Conservation (phyloP, 2,888 invertebrate genomes). For the Ectropis crepuscularia region DNA sequence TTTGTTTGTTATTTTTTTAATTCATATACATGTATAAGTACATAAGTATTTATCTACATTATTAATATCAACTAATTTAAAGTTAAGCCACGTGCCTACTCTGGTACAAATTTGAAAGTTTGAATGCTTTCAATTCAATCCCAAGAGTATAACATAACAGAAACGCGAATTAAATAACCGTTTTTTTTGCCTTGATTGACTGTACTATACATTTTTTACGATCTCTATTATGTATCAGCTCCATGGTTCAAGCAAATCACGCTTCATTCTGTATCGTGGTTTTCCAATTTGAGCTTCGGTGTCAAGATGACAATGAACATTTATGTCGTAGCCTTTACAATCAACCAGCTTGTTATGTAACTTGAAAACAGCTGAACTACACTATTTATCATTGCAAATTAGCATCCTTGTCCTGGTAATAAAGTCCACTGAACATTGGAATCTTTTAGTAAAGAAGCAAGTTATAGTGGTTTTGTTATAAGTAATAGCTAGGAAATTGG, state of each 20-base stretch:
- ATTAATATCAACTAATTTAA: too few species aligned
- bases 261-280: slow-evolving; percentile 39
- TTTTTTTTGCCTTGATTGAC: too few species aligned
- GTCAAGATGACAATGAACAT: slow-evolving; percentile 48
- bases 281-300: slow-evolving; percentile 46
- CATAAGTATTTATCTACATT: too few species aligned
- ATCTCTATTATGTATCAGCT: neutral
- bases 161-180: too few species aligned
- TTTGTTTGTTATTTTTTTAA: too few species aligned
- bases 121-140: too few species aligned
- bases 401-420: neutral
- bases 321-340: slow-evolving; percentile 26
- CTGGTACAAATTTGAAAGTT: too few species aligned
- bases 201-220: neutral
- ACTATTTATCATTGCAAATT: slow-evolving; percentile 2
- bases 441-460: neutral
- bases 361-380: slow-evolving; percentile 8
- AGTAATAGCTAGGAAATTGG: slow-evolving; percentile 27
- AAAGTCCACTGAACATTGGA: slow-evolving; percentile 1
- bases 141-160: too few species aligned
- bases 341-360: slow-evolving; percentile 4
- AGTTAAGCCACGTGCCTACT: too few species aligned
- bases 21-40: too few species aligned
- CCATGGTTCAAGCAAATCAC: slow-evolving; percentile 13
- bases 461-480: slow-evolving; percentile 5